Percentiles rank a stretch among this genome's conserved stretches.
phyloP scores from a whole-genome alignment of 2,797 vertebrate species.

The Pipistrellus nathusii region DNA sequence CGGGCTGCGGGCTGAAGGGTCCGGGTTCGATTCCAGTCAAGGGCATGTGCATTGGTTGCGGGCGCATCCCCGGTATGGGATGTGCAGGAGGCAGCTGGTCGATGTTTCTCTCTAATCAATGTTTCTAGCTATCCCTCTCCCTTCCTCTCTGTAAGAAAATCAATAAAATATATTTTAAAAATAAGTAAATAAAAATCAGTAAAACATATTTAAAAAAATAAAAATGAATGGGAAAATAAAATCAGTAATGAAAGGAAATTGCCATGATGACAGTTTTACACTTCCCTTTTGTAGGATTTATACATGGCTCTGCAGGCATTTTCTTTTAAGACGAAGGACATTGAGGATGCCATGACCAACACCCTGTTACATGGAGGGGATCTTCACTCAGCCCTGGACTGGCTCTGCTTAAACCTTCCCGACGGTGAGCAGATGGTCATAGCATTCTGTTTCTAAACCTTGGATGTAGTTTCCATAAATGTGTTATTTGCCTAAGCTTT shows the following conservation, averaged over 20 bases:
- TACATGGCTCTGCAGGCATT: conserved; percentile 96
- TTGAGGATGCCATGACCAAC: conserved; percentile 98
- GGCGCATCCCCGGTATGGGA: no score
- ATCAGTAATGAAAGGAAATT: background rate
- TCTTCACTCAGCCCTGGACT: conserved; percentile 98
- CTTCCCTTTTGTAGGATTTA: conserved; percentile 90
- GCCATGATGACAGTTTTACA: background rate
- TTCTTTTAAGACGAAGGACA: conserved; percentile 95
- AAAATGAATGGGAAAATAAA: conserved; percentile 7
- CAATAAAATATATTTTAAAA: no score
- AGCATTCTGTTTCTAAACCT: background rate
- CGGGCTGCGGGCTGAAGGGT: no score
- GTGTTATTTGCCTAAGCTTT: conserved; percentile 21
- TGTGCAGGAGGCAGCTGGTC: no score
- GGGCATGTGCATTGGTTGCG: no score
- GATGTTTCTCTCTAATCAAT: no score
- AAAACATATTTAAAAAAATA: no score
- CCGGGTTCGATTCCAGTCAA: no score
- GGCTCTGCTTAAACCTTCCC: conserved; percentile 97
- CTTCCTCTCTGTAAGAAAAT: no score
- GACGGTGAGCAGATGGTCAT: conserved; percentile 90
- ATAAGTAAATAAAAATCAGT: no score
- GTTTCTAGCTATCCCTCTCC: no score
- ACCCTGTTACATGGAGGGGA: conserved; percentile 96
- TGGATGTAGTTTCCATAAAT: background rate